Conservation (phyloP, 2,888 invertebrate species). For the Cacoxenus indagator region DNA sequence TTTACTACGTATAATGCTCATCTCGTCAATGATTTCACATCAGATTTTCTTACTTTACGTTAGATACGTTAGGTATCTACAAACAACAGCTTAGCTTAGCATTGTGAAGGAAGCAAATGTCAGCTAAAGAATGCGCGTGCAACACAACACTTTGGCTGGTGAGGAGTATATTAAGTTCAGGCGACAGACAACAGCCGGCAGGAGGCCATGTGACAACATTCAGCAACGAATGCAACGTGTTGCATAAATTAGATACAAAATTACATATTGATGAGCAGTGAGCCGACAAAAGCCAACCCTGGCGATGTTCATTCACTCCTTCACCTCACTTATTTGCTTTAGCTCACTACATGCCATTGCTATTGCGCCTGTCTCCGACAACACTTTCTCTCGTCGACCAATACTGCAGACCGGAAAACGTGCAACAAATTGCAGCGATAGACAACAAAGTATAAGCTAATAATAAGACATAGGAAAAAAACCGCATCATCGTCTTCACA, state of each 20-base stretch:
- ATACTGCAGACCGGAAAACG: slow-evolving; percentile 8
- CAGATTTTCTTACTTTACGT: background rate
- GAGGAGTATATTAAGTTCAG: background rate
- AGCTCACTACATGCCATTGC: background rate
- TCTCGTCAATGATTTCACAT: background rate
- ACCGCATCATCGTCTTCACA: too few relatives aligned
- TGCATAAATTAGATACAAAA: slow-evolving; percentile 52
- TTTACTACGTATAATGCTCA: too few relatives aligned
- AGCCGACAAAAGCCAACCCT: too few relatives aligned
- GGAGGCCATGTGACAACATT: background rate
- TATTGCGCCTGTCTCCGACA: background rate
- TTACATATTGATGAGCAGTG: slow-evolving; percentile 19
- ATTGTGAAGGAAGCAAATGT: slow-evolving; percentile 40
- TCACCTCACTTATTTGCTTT: slow-evolving; percentile 18
- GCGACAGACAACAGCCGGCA: slow-evolving; percentile 10
- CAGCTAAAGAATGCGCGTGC: slow-evolving; percentile 16
- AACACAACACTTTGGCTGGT: too few relatives aligned
- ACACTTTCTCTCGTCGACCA: background rate
- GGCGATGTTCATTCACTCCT: background rate
- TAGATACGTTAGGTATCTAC: background rate
- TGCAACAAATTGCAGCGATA: slow-evolving; percentile 1
- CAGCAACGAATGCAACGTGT: slow-evolving; percentile 44
- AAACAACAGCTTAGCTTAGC: background rate
- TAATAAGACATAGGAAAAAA: background rate
- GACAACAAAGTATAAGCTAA: background rate